Base-by-base conservation (phyloP, 2,797 vertebrate genomes). In the Eleutherodactylus coqui region DNA sequence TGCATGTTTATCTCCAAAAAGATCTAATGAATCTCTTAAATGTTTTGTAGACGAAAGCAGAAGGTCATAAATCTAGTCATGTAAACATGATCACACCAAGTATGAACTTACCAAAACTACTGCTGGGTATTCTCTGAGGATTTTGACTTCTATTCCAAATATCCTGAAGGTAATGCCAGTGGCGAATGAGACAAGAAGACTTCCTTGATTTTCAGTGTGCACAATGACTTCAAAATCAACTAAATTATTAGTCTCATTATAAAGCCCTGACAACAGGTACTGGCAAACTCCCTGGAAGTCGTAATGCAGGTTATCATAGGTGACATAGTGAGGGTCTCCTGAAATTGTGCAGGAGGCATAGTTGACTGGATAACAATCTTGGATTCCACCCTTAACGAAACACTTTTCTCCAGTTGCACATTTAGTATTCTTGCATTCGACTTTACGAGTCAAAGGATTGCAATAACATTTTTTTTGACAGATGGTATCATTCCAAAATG, bases 391-490 rank as follows among this genome's bases (percentile, higher is more conserved):
- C 0, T 87, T 85, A 36, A 93, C 81, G 1, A 75, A 85, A 9
- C 94, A 94, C 0, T 49, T 82, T 73, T 93, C 89, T 19, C 90
- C 89, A 0, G 83, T 75, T 4, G 70, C 76, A 47, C 93, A 94
- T 1, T 62, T 79, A 32, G 91, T 36, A 4, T 83, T 64, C 3
- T 36, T 32, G 36, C 93, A 93, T 17, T 14, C 79, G 84, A 93
- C 91, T 5, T 70, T 73, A 2, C 8, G 62, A 29, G 29, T 86
- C 0, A 41, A 27, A 2, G 64, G 43, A 24, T 24, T 79, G 70
- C 93, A 94, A 29, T 53, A 86, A 29, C 94, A 95, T 13, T 72
- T 89, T 27, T 91, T 88, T n/a, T 85, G 72, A 78, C 95, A 95
- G 82, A 86, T 0, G 0, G 88, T 79, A 0, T 88, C 92, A 24